These are phyloP conservation scores for Sesia bembeciformis DNA, from an alignment of 2,888 invertebrate genomes.

Conservation along the genomic window DNA sequence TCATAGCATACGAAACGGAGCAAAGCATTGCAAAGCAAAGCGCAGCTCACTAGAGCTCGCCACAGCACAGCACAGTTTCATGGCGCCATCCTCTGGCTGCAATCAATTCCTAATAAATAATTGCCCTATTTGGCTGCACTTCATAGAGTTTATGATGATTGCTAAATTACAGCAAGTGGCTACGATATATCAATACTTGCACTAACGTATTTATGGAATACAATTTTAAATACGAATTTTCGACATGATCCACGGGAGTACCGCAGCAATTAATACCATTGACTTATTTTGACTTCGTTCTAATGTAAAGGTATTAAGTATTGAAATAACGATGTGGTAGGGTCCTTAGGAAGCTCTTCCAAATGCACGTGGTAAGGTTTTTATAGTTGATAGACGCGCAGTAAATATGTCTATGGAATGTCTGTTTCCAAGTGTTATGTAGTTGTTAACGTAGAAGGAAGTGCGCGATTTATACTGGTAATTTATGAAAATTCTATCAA, in stretches of 20 bases:
- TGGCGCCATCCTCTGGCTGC: too few relatives aligned
- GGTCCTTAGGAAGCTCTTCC: constrained; percentile 52
- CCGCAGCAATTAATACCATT: constrained; percentile 38
- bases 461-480: constrained; percentile 29
- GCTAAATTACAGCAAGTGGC: too few relatives aligned
- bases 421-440: constrained; percentile 18
- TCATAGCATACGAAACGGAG: too few relatives aligned
- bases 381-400: constrained; percentile 22
- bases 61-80: too few relatives aligned
- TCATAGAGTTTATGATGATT: too few relatives aligned
- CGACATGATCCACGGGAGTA: constrained; percentile 24
- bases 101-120: too few relatives aligned
- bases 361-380: constrained; percentile 37
- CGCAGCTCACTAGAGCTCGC: too few relatives aligned
- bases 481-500: background rate
- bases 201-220: too few relatives aligned
- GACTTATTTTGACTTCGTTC: constrained; percentile 24
- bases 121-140: too few relatives aligned
- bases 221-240: too few relatives aligned
- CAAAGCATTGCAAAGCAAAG: too few relatives aligned
- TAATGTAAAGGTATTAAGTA: constrained; percentile 29
- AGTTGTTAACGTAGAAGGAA: constrained; percentile 21
- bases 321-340: constrained; percentile 43
- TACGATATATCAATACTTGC: too few relatives aligned
- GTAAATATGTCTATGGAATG: constrained; percentile 21